phyloP scores from a whole-genome alignment of 1,140 invertebrate genomes.

The Uloborus diversus region DNA sequence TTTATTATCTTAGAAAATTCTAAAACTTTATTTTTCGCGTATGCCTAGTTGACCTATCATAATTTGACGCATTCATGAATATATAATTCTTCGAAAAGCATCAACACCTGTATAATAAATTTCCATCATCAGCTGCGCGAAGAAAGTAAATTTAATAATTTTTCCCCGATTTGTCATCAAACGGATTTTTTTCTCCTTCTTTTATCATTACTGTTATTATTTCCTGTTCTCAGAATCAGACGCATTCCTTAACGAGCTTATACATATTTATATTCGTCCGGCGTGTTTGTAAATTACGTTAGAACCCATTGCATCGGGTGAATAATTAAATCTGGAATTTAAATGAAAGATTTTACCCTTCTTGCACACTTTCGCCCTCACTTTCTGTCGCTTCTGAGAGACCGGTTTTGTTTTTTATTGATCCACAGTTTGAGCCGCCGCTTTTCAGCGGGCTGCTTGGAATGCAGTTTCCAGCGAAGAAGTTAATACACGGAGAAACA shows the following conservation, averaged over 20 bases:
- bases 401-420: neutral
- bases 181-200: neutral
- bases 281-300: slow-evolving; percentile 31
- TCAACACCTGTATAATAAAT: slow-evolving; percentile 40
- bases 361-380: neutral
- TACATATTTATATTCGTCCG: slow-evolving; percentile 40
- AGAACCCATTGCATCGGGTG: neutral
- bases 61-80: neutral
- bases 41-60: too few species aligned
- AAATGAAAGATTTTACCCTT: slow-evolving; percentile 35
- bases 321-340: slow-evolving; percentile 42
- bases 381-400: neutral
- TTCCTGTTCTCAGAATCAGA: slow-evolving; percentile 6
- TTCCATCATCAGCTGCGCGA: neutral
- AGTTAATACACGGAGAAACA: too few species aligned
- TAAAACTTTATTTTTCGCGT: too few species aligned
- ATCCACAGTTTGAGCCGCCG: neutral
- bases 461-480: too few species aligned
- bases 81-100: neutral
- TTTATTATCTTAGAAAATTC: too few species aligned
- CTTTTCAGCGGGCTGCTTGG: neutral
- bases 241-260: slow-evolving; percentile 21
- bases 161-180: slow-evolving; percentile 16
- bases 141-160: slow-evolving; percentile 41
- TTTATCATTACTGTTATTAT: slow-evolving; percentile 20